A percentile compares a stretch with the other conserved stretches of the same genome.
phyloP scores from a whole-genome alignment of 2,888 invertebrate genomes.

The Drosophila subquinaria region DNA sequence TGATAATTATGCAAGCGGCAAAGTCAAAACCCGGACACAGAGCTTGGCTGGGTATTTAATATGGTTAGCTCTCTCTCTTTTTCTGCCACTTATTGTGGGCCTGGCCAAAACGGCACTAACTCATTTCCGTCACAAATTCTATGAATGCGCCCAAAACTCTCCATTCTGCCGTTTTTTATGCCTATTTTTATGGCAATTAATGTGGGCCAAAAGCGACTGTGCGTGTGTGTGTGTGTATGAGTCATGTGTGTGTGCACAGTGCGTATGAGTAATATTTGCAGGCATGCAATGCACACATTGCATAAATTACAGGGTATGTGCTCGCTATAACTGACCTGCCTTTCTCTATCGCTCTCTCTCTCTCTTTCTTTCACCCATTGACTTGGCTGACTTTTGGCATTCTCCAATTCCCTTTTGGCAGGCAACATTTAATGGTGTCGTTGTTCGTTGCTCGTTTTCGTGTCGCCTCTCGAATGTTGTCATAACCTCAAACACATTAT shows the following conservation, averaged over 20 bases:
- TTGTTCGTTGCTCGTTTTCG: slow-evolving; percentile 28
- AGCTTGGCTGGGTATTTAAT: slow-evolving; percentile 1
- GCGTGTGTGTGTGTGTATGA: slow-evolving; percentile 14
- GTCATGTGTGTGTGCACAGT: slow-evolving; percentile 31
- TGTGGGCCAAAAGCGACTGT: slow-evolving; percentile 62
- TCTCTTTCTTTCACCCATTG: not conserved
- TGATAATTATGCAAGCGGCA: slow-evolving; percentile 77
- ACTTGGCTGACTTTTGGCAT: slow-evolving; percentile 16
- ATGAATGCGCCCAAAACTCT: slow-evolving; percentile 54
- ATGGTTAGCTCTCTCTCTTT: not conserved
- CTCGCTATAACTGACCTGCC: too few relatives aligned
- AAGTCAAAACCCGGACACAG: slow-evolving; percentile 43
- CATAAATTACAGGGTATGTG: slow-evolving; percentile 18
- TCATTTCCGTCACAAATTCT: slow-evolving; percentile 80
- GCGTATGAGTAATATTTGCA: slow-evolving; percentile 68
- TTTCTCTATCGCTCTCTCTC: not conserved
- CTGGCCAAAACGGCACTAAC: slow-evolving; percentile 70
- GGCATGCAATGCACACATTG: not conserved
- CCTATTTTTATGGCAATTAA: slow-evolving; percentile 76
- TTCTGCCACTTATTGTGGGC: slow-evolving; percentile 21
- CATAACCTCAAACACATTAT: slow-evolving; percentile 66
- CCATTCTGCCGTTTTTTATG: slow-evolving; percentile 31
- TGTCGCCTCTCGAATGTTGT: slow-evolving; percentile 59
- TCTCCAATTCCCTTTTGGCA: slow-evolving; percentile 8
- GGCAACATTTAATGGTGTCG: slow-evolving; percentile 5